Evolutionary conservation across 2,888 invertebrate genomes (phyloP), one percentile per base, ranked within the genome.

Genomic region (Esperia sulphurella): DNA sequence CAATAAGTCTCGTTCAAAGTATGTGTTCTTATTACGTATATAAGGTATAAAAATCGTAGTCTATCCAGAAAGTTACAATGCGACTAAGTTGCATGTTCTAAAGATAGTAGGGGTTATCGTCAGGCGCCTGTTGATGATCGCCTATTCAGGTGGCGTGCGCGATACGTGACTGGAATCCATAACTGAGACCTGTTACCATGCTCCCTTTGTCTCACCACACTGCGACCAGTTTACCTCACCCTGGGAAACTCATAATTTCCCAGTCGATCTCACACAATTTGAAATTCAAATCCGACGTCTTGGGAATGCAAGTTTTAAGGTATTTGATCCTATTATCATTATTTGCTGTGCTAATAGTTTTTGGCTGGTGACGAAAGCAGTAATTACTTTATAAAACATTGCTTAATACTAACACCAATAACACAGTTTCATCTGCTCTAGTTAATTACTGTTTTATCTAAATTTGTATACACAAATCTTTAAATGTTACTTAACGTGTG

Each of bases 81-180:
- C 21, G 5, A 21, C 21, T 3, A 21, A 21, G 21, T 21, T 21
- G 21, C 21, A 21, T 21, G 35, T 35, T 10, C 1, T 35, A 35
- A 35, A n/a, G 35, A 35, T 35, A 47, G 54, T 57, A 61, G 61
- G 66, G 68, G 75, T 75, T 79, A 79, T 79, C 78, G 72, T 64
- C 68, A 68, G 58, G 65, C 65, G 79, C 77, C 76, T 61, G 54
- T 54, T 55, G 58, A 57, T 65, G 65, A 78, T 83, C 72, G 62
- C 57, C 66, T 58, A 85, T 84, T 84, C 88, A 86, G 85, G 85
- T 85, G 79, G 76, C 72, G 71, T 68, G 56, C 71, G 65, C 55
- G 55, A 31, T 51, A 73, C 87, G 85, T 87, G 87, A 84, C 81
- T 74, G 59, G 83, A 82, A 83, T 86, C 65, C 68, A 72, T 75